Base-by-base conservation (phyloP, 2,113 vertebrate species). In the Atractosteus spatula region DNA sequence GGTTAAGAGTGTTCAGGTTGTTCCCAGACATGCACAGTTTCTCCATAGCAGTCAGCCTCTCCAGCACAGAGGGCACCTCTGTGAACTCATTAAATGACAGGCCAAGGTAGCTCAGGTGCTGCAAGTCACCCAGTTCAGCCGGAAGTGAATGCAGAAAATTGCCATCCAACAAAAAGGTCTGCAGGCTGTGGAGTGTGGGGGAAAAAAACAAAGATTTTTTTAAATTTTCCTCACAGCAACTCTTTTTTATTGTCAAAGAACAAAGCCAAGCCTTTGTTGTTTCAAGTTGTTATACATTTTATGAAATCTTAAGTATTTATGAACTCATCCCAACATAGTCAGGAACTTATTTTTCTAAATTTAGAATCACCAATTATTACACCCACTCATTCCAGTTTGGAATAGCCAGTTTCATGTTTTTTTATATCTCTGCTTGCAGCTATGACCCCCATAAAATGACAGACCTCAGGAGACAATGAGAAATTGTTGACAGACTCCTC, bases 11-110 rank as follows among this genome's bases (percentile, higher is more conserved):
- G 62, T 93, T 90, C 65, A 99, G 66, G 81, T 89, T 91, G 84
- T 99, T 99, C 71, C 97, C 97, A 0, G 97, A 91, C 97, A 99
- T 97, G 74, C 97, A 99, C 41, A 99, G 94, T 73, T 95, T 96
- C 82, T 99, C 97, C 90, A 98, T 89, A 69, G 92, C 90, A 43
- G 89, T 81, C 78, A 99, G 68, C 56, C 94, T 93, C 89, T 98
- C 96, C 83, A 99, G 78, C 8, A 99, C 95, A 55, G 89, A 88
- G 3, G 97, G 97, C 80, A 99, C 87, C 80, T 89, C 84, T 45
- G 80, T 83, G 89, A 99, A 98, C 77, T 96, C 94, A 2, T 99
- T 99, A 89, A 99, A 99, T 80, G 97, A 98, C 70, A 99, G 91
- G 54, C 97, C 94, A 7, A 99, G 81, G 11, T 98, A 99, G 78